phyloP scores from a whole-genome alignment of 2,888 invertebrate species.

The Gari tellinella region DNA sequence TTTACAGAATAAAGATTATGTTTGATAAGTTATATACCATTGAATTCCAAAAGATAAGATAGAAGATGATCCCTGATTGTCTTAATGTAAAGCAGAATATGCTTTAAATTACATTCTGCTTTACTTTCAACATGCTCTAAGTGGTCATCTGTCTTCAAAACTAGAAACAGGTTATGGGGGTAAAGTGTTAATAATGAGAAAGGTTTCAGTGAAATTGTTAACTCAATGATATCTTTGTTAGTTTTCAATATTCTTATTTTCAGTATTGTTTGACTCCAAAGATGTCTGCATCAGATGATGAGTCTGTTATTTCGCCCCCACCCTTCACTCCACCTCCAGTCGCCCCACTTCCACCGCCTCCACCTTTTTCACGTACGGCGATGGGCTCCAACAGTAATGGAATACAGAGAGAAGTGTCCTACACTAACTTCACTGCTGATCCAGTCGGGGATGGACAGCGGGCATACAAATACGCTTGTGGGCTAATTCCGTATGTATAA shows the following conservation, averaged over 20 bases:
- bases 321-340: constrained; percentile 45
- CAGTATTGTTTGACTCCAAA: background rate
- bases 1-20: no score
- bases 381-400: constrained; percentile 48
- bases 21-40: no score
- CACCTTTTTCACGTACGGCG: constrained; percentile 49
- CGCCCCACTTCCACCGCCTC: constrained; percentile 41
- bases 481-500: constrained; percentile 56
- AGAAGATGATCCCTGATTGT: no score
- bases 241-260: background rate
- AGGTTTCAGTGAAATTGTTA: no score
- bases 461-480: constrained; percentile 57
- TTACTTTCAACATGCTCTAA: no score
- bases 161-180: no score
- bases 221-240: no score
- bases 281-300: constrained; percentile 49
- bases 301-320: constrained; percentile 48
- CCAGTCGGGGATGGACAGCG: constrained; percentile 53
- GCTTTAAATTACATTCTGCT: no score
- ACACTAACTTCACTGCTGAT: constrained; percentile 33
- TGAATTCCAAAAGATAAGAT: no score
- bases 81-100: no score
- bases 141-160: no score
- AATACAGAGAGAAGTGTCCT: constrained; percentile 37
- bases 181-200: no score